phyloP scores from a whole-genome alignment of 2,888 invertebrate species.

The Trachelus iudaicus region DNA sequence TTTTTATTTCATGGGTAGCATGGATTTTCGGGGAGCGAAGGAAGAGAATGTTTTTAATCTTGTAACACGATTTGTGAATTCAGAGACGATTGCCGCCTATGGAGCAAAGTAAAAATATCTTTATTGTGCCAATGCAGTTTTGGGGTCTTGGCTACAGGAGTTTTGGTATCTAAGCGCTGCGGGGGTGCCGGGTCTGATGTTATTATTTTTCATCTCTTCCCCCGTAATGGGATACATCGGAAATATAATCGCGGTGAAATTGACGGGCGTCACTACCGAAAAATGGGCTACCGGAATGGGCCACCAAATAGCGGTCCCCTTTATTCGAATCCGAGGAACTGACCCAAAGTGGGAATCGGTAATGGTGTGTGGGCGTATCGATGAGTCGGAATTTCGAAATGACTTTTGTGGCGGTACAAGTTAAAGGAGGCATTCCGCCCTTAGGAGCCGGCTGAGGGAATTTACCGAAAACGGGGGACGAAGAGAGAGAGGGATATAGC shows the following conservation, averaged over 20 bases:
- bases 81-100: not conserved
- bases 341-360: not conserved
- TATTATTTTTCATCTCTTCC: not conserved
- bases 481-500: not conserved
- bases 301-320: not conserved
- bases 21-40: not conserved
- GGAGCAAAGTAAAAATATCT: not conserved
- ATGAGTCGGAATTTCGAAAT: not conserved
- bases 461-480: not conserved
- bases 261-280: slow-evolving; percentile 11
- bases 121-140: not conserved
- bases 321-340: not conserved
- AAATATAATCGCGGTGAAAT: slow-evolving; percentile 2
- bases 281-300: slow-evolving; percentile 9
- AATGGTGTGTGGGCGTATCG: not conserved
- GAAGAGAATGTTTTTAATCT: not conserved
- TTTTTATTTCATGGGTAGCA: not conserved
- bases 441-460: not conserved
- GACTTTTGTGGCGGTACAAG: not conserved
- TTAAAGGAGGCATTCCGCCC: not conserved
- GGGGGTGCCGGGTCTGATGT: not conserved
- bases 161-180: not conserved
- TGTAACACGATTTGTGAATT: not conserved
- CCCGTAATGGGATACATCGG: not conserved
- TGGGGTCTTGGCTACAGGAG: not conserved